Conservation (phyloP, 2,797 vertebrate species). For the Eulemur albifrons region DNA sequence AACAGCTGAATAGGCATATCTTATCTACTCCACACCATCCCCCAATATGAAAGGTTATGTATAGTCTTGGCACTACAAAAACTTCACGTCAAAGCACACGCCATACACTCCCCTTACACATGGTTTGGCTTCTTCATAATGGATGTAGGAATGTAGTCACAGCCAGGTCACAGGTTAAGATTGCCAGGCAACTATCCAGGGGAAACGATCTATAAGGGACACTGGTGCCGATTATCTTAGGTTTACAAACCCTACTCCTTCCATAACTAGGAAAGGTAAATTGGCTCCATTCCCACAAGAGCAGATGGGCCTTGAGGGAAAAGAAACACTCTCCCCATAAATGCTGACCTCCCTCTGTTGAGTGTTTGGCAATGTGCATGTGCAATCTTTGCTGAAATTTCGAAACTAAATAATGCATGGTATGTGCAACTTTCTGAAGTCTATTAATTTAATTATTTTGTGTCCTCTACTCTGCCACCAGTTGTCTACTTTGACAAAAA, state of each 20-base stretch:
- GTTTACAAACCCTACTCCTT: neutral
- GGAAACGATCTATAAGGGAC: neutral
- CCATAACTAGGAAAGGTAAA: neutral
- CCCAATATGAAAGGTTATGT: neutral
- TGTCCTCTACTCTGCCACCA: neutral
- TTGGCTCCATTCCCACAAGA: neutral
- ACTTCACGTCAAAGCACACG: neutral
- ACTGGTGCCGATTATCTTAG: neutral
- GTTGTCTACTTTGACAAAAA: neutral
- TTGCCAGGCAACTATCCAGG: neutral
- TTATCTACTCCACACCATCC: neutral
- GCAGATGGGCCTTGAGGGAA: neutral
- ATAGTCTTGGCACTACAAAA: neutral
- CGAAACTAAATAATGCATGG: neutral
- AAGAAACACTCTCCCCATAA: neutral
- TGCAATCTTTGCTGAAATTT: neutral
- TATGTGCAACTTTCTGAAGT: neutral
- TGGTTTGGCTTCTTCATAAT: neutral
- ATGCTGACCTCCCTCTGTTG: neutral
- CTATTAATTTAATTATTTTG: neutral
- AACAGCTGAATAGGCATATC: slow-evolving; percentile 13
- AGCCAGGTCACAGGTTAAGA: neutral
- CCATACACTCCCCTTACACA: neutral
- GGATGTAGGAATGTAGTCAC: neutral
- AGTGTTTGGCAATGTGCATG: neutral